Evolutionary conservation across 2,888 invertebrate genomes (phyloP), one percentile per base, ranked within the genome.

Genomic region (Cosmorhoe ocellata): DNA sequence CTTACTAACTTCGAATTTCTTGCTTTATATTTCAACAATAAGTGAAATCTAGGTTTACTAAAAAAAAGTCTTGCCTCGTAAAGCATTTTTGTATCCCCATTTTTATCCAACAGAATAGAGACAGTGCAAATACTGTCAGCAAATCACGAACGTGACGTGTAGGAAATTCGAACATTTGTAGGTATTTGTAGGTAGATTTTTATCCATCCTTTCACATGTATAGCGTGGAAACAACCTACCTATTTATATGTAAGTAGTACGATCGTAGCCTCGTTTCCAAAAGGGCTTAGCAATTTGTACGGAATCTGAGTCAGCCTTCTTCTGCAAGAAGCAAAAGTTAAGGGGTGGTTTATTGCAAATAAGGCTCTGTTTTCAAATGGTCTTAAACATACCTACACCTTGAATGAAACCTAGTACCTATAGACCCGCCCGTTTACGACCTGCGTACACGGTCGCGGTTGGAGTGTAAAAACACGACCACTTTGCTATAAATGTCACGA

Each of bases 121-220:
- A 43, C 24, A 43, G 18, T 48, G 43, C 32, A 48, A 47, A 56
- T 50, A 52, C 30, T 43, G 52, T 36, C 40, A 41, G 51, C 48
- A 51, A 51, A 51, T 44, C 54, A 51, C 39, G 45, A 48, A 39
- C 44, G 27, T 43, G 49, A 55, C 51, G 45, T 57, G 57, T 59
- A 57, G 46, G 50, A 61, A 59, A 63, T 61, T 56, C 58, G 56
- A 51, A 53, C 59, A 59, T 59, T 64, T 54, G 47, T n/a, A n/a
- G n/a, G n/a, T 58, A 38, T 31, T 32, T 40, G 51, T 42, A 42
- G 31, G 43, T 61, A 36, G 49, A 49, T 49, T 52, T 46, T 54
- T 54, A 57, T 54, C 55, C 47, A 57, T 54, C 55, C 47, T 41
- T 53, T 58, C 55, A 61, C 60, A 58, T 59, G 61, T 47, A 57